Base-by-base conservation (phyloP, 37 sponge, comb jelly and placozoan species). In the Haliclona indistincta region DNA sequence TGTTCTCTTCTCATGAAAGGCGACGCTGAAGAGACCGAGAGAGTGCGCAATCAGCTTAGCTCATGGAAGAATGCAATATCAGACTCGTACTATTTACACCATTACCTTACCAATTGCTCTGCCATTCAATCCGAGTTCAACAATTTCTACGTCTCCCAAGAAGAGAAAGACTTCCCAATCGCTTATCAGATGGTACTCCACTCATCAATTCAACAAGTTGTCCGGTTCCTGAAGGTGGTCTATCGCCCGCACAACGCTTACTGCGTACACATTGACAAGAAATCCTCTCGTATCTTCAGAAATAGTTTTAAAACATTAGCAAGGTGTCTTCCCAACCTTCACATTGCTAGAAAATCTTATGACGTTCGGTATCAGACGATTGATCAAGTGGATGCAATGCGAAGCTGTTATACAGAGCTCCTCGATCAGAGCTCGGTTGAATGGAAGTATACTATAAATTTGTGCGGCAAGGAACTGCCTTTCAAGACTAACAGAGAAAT, bases 391-490 rank as follows among this genome's bases (percentile, higher is more conserved):
- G 51, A 47, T 47, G 51, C 51, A 17, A 47, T 47, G 10, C 10
- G 51, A 15, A 47, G 51, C 15, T 47, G 51, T 47, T 47, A 47
- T 47, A 15, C 13, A 47, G 51, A 47, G 51, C 15, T 47, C 10
- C 15, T 47, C 13, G 15, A 47, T 15, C 10, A 10, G 15, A 47
- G 15, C 15, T n/a, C n/a, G n/a, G 51, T 47, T 10, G 13, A 47
- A 36, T 86, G 87, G 87, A 86, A 74, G 64, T 81, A 86, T 44
- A 39, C 54, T 5, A 81, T 86, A 47, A 80, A 72, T 54, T 44
- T 86, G 30, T 81, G 83, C 67, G 87, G 87, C 13, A 67, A 51
- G 33, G 87, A 86, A 29, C n/a, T 86, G 1, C 87, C 87, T 0
- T 54, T 86, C 44, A 74, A 37, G 37, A 86, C 82, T 17, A 80